Conservation (phyloP, 2,797 vertebrate genomes). For the Nannoperca obscura region DNA sequence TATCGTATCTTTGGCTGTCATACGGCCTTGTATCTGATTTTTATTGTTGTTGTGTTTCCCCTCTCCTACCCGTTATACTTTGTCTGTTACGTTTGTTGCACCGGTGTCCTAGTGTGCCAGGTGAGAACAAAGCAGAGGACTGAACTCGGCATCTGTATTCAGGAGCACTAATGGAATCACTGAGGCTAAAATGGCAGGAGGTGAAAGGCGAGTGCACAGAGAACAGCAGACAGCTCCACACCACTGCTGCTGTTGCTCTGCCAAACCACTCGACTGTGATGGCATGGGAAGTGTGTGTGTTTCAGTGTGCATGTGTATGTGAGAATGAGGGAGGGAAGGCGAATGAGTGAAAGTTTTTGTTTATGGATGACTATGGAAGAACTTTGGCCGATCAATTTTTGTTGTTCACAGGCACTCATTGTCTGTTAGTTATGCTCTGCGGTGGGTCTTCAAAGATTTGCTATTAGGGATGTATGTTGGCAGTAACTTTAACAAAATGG, state of each 20-base stretch:
- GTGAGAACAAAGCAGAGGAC: conserved; percentile 62
- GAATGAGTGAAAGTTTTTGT: conserved; percentile 27
- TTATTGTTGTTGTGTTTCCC: conserved; percentile 43
- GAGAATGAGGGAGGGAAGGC: background rate
- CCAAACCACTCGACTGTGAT: conserved; percentile 80
- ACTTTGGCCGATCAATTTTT: conserved; percentile 56
- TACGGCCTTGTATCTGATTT: conserved; percentile 49
- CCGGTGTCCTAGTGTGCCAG: conserved; percentile 56
- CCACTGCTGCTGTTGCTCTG: conserved; percentile 73
- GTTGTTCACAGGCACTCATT: conserved; percentile 53
- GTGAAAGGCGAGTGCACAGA: conserved; percentile 82
- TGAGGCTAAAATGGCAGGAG: conserved; percentile 84
- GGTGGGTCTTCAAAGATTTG: conserved; percentile 49
- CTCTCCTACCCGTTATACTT: conserved; percentile 36
- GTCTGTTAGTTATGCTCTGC: conserved; percentile 44
- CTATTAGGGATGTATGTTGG: conserved; percentile 35
- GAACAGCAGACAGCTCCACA: conserved; percentile 77
- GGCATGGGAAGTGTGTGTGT: conserved; percentile 54
- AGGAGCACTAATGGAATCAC: conserved; percentile 84
- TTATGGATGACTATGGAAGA: conserved; percentile 23
- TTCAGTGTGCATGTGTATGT: conserved; percentile 8
- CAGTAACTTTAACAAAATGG: conserved; percentile 57
- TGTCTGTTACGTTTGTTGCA: conserved; percentile 48
- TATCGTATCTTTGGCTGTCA: conserved; percentile 52
- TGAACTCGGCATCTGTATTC: conserved; percentile 76